These are phyloP conservation scores for Pogonognathellus flavescens DNA, from an alignment of 1,140 invertebrate species.

Conservation along the genomic window DNA sequence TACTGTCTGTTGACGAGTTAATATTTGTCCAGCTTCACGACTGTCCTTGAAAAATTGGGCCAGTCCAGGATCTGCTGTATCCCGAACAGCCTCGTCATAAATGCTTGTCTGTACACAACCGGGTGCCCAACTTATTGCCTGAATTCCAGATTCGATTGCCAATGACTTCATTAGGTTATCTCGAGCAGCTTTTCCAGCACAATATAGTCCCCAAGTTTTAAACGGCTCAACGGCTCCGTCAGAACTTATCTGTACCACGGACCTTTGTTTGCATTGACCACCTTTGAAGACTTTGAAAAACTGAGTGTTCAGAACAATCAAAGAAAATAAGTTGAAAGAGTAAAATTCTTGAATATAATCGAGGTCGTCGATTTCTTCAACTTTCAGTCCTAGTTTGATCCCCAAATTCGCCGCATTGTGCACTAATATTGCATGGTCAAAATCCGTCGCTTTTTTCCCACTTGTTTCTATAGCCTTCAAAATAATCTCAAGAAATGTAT, in stretches of 20 bases:
- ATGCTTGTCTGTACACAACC: conserved; percentile 94
- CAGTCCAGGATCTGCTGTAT: conserved; percentile 75
- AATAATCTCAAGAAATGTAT: conserved; percentile 68
- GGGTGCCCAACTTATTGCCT: conserved; percentile 92
- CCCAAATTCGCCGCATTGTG: conserved; percentile 93
- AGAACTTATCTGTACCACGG: conserved; percentile 91
- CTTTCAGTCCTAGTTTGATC: conserved; percentile 76
- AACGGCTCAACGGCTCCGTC: conserved; percentile 83
- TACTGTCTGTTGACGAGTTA: conserved; percentile 83
- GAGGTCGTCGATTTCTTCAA: conserved; percentile 75
- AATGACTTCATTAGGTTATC: conserved; percentile 92
- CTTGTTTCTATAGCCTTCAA: conserved; percentile 61
- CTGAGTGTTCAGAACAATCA: conserved; percentile 81
- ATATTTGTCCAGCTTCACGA: conserved; percentile 74
- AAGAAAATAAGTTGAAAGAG: conserved; percentile 84
- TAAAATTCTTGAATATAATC: conserved; percentile 78
- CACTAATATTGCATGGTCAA: conserved; percentile 81
- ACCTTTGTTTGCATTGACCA: conserved; percentile 70
- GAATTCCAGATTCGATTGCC: conserved; percentile 83
- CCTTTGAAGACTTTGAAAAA: conserved; percentile 77
- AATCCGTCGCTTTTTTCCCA: conserved; percentile 71
- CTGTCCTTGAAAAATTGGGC: conserved; percentile 77
- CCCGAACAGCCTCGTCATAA: conserved; percentile 78
- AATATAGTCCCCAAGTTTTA: conserved; percentile 74
- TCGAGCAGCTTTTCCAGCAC: conserved; percentile 88